phyloP scores from a whole-genome alignment of 2,797 vertebrate genomes.

The Poecilia picta region DNA sequence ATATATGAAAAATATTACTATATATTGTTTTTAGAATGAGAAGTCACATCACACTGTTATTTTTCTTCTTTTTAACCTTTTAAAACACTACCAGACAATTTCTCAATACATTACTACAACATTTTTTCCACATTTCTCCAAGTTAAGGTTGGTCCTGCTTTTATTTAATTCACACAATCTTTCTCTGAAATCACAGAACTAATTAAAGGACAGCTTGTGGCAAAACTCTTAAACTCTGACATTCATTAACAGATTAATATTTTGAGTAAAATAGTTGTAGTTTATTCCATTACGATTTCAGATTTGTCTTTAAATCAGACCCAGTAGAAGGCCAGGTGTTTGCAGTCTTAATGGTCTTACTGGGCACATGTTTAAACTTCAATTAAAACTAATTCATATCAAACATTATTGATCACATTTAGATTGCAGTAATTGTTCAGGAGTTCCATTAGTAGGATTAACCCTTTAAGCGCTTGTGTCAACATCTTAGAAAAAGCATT shows the following conservation, averaged over 20 bases:
- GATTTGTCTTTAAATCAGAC: not conserved
- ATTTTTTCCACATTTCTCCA: too few species aligned
- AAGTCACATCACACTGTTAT: not conserved
- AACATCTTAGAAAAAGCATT: conserved; percentile 9
- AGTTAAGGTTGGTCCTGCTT: not conserved
- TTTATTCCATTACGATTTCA: not conserved
- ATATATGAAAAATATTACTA: not conserved
- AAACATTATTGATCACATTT: conserved; percentile 13
- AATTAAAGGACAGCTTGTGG: not conserved
- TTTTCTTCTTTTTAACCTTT: not conserved
- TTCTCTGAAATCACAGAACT: not conserved
- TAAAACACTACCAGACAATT: not conserved
- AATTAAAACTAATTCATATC: conserved; percentile 3
- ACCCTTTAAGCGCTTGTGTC: conserved; percentile 20
- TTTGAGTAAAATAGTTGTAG: not conserved
- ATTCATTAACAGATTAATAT: not conserved
- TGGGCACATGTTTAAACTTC: not conserved
- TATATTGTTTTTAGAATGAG: not conserved
- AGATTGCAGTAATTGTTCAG: conserved; percentile 5
- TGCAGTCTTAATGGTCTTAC: not conserved
- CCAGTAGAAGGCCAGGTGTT: not conserved
- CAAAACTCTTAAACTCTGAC: not conserved
- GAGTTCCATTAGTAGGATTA: conserved; percentile 4
- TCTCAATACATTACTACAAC: not conserved
- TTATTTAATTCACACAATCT: not conserved